Conservation (phyloP, 2,113 vertebrate genomes). For the Passerina amoena region DNA sequence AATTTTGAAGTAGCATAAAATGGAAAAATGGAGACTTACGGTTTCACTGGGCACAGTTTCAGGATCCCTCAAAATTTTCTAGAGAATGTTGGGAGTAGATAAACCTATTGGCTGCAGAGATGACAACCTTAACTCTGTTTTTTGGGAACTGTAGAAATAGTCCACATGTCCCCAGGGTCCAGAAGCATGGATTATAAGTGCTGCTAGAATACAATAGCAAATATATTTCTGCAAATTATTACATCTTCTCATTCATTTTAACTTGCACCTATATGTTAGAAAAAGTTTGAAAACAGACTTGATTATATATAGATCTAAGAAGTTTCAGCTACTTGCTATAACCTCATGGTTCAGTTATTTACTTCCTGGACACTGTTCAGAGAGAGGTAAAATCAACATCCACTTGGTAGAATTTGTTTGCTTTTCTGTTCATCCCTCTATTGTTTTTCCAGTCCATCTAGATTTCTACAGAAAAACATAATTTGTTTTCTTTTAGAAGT, state of each 20-base stretch:
- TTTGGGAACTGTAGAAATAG: neutral
- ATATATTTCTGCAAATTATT: neutral
- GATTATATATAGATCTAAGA: neutral
- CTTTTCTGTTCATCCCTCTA: slow-evolving; percentile 30
- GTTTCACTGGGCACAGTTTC: neutral
- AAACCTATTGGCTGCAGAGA: neutral
- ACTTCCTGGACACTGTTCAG: neutral
- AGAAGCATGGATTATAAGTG: neutral
- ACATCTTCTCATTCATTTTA: neutral
- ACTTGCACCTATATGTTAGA: neutral
- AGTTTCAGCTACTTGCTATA: neutral
- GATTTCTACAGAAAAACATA: neutral
- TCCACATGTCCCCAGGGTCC: neutral
- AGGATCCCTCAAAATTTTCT: neutral
- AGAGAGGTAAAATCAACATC: slow-evolving; percentile 27
- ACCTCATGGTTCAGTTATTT: neutral
- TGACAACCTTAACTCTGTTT: neutral
- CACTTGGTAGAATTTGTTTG: slow-evolving; percentile 16
- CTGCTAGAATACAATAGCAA: neutral
- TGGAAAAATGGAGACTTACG: neutral
- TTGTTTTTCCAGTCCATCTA: slow-evolving; percentile 10
- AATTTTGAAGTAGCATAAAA: neutral
- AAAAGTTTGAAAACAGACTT: neutral
- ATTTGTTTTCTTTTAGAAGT: slow-evolving; percentile 5
- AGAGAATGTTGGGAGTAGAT: neutral